These are phyloP conservation scores for Catamblyrhynchus diadema DNA, from an alignment of 2,797 vertebrate genomes.

Conservation along the genomic window DNA sequence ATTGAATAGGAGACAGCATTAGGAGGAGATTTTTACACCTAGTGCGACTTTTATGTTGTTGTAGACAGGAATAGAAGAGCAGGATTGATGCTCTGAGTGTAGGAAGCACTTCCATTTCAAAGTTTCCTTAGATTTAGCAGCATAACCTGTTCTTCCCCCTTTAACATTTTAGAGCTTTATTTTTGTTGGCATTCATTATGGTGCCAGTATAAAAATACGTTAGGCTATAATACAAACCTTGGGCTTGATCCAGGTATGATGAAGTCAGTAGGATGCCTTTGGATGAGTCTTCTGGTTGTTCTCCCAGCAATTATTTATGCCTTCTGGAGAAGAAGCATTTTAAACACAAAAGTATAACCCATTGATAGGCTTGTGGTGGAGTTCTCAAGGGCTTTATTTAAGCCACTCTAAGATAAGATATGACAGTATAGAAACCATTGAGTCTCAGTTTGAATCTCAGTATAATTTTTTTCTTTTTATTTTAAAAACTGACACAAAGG, in stretches of 20 bases:
- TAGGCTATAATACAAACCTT: slow-evolving; percentile 18
- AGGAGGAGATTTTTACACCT: slow-evolving; percentile 43
- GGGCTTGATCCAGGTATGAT: slow-evolving; percentile 10
- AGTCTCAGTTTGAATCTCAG: neutral
- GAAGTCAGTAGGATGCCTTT: neutral
- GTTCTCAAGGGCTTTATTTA: neutral
- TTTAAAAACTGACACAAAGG: neutral
- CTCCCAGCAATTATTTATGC: slow-evolving; percentile 20
- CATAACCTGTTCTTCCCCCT: slow-evolving; percentile 30
- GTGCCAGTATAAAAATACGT: neutral
- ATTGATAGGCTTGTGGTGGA: neutral
- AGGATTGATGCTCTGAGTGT: slow-evolving; percentile 7
- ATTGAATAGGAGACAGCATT: slow-evolving; percentile 46
- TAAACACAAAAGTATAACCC: neutral
- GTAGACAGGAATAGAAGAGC: slow-evolving; percentile 37
- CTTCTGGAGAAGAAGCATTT: slow-evolving; percentile 14
- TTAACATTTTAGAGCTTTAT: slow-evolving; percentile 50
- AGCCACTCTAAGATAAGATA: neutral
- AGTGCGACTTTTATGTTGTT: slow-evolving; percentile 37
- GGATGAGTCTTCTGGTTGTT: neutral
- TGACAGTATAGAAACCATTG: neutral
- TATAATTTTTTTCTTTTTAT: neutral
- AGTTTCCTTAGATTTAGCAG: slow-evolving; percentile 10
- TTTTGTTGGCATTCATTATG: neutral
- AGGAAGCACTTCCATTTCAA: slow-evolving; percentile 17